Evolutionary conservation across 2,797 vertebrate genomes (phyloP).

Genomic region (Coregonus suidteri): DNA sequence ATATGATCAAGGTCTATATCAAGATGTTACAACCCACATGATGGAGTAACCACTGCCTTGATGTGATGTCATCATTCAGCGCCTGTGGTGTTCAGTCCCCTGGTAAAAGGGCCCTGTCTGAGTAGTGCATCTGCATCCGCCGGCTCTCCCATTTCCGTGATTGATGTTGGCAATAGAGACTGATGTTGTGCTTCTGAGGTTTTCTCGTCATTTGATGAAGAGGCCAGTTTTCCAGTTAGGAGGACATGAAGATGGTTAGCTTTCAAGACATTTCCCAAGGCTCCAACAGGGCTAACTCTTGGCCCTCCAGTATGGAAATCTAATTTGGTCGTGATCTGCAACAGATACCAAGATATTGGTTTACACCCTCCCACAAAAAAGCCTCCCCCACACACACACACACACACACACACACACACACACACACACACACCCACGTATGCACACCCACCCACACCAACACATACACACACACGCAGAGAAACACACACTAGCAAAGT

Average conservation of each 20-base stretch:
- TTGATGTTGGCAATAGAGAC: neutral
- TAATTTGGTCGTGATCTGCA: conserved; percentile 6
- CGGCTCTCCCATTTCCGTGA: neutral
- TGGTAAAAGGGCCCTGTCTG: too few relatives aligned
- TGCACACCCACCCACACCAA: neutral
- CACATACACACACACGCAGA: neutral
- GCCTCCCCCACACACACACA: neutral
- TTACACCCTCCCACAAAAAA: neutral
- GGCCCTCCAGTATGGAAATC: conserved; percentile 2
- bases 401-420: neutral
- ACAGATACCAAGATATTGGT: conserved; percentile 15
- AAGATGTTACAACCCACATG: too few relatives aligned
- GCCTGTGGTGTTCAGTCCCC: too few relatives aligned
- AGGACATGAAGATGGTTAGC: conserved; percentile 15
- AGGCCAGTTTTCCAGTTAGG: conserved; percentile 7
- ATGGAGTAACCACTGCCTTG: too few relatives aligned
- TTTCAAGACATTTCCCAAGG: neutral
- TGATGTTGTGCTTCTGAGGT: conserved; percentile 6
- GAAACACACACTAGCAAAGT: neutral
- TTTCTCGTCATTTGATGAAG: neutral
- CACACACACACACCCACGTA: neutral
- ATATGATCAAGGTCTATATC: too few relatives aligned
- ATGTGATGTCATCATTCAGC: too few relatives aligned
- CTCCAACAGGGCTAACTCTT: neutral
- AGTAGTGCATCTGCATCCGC: too few relatives aligned